A percentile compares a stretch with the other conserved stretches of the same genome.
phyloP scores from a whole-genome alignment of 2,113 vertebrate genomes.

The Nanorana parkeri region DNA sequence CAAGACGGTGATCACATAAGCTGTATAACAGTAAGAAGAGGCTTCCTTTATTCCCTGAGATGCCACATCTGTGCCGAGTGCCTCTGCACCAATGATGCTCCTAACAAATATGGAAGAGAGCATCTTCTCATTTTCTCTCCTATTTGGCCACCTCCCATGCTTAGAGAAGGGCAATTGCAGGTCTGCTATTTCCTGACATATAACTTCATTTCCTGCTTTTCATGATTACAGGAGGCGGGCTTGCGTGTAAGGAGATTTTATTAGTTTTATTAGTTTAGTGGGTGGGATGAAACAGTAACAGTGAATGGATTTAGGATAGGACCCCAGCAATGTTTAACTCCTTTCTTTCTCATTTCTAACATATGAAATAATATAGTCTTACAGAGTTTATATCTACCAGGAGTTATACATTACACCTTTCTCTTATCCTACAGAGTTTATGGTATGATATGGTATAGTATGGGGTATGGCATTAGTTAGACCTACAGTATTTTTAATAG shows the following conservation, averaged over 20 bases:
- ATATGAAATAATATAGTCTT: no score
- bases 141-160: conserved; percentile 7
- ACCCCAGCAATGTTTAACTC: background rate
- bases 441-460: no score
- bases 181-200: conserved; percentile 53
- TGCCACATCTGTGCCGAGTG: background rate
- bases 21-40: background rate
- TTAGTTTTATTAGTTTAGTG: conserved; percentile 45
- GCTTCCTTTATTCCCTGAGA: background rate
- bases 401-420: no score
- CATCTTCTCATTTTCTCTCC: conserved; percentile 6
- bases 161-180: conserved; percentile 38
- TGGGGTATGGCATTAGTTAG: no score
- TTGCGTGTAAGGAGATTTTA: conserved; percentile 37
- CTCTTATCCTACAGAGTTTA: no score
- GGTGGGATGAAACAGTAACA: conserved; percentile 10
- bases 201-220: conserved; percentile 49
- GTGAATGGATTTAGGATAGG: background rate
- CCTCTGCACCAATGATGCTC: background rate
- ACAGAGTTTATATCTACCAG: no score
- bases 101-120: conserved; percentile 18
- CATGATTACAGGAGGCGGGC: conserved; percentile 49
- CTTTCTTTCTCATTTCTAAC: background rate
- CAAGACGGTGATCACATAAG: background rate
- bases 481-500: no score